Percentiles rank a stretch among this genome's conserved stretches.
phyloP scores from a whole-genome alignment of 2,797 vertebrate genomes.

The Danio aesculapii region DNA sequence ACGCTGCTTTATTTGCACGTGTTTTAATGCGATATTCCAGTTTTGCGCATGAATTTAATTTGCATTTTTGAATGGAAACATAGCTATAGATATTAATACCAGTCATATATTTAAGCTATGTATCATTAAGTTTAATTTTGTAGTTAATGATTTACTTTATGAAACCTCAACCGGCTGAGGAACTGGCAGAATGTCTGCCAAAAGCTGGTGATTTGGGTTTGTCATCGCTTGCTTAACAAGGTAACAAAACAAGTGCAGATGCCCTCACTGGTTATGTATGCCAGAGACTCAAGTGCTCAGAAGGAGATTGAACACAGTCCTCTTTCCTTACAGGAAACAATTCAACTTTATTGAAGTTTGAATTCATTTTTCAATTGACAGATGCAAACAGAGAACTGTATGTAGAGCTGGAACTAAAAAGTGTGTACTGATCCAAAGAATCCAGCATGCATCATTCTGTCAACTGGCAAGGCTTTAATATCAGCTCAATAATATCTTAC shows the following conservation, averaged over 20 bases:
- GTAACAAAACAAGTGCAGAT: conserved; percentile 18
- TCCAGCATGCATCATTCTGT: neutral
- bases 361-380: neutral
- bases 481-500: neutral
- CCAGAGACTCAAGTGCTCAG: neutral
- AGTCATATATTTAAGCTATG: neutral
- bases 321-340: neutral
- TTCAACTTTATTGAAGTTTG: conserved; percentile 1
- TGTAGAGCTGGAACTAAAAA: neutral
- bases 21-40: no score
- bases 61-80: no score
- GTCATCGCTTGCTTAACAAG: conserved; percentile 19
- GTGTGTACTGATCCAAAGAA: neutral
- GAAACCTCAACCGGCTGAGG: neutral
- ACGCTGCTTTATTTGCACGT: no score
- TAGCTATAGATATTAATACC: neutral
- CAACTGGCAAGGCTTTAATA: neutral
- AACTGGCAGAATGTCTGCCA: neutral
- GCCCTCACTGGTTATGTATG: conserved; percentile 20
- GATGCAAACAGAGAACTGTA: neutral
- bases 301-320: neutral
- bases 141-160: neutral
- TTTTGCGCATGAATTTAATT: no score
- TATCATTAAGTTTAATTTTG: neutral
- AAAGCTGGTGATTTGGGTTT: conserved; percentile 14